Base-by-base conservation (phyloP, 2,888 invertebrate species). In the Diadegma fenestrale region DNA sequence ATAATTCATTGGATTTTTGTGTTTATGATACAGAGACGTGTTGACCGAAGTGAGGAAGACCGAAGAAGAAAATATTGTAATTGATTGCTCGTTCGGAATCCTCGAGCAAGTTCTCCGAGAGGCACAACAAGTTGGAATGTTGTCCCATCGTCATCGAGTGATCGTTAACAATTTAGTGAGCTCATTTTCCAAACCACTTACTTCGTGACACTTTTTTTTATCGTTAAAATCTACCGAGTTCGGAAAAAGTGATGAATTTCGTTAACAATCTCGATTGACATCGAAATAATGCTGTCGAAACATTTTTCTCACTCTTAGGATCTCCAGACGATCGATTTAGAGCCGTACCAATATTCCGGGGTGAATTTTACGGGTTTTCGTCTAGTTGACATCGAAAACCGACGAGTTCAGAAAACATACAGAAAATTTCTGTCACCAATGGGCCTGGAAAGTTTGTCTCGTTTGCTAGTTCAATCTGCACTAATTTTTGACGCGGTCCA, bases 101-200 rank as follows among this genome's bases (percentile, higher is more conserved):
- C 93, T 97, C 48, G 93, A 94, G 0, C 94, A 95, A 72, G 94
- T 97, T 14, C 93, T 97, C 7, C 95, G 94, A 82, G 97, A 98
- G 95, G 97, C 97, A 0, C 97, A 97, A 93, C 97, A 98, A 95
- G 96, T 98, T 78, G 98, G 98, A 1, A 95, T 98, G 89, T 96
- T 98, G 95, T 97, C 97, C 10, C 96, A 97, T 89, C 95, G 96
- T 14, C 96, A 97, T 91, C 96, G 96, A 90, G 97, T 97, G 89
- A 95, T 98, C 68, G 96, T 98, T 75, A 97, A 97, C 82, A 96
- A 96, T 26, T 90, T 96, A 93, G 96, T 96, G 91, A 94, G 93
- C 87, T 43, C 1, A 33, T 26, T 58, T 26, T 14, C 14, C 22
- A 5, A 26, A 14, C 41, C 10, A 2, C 10, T 10, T 8, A 5